Percentiles rank a stretch among this genome's conserved stretches.
Conservation (phyloP, 1,140 invertebrate genomes). For the Macrobrachium nipponense region DNA sequence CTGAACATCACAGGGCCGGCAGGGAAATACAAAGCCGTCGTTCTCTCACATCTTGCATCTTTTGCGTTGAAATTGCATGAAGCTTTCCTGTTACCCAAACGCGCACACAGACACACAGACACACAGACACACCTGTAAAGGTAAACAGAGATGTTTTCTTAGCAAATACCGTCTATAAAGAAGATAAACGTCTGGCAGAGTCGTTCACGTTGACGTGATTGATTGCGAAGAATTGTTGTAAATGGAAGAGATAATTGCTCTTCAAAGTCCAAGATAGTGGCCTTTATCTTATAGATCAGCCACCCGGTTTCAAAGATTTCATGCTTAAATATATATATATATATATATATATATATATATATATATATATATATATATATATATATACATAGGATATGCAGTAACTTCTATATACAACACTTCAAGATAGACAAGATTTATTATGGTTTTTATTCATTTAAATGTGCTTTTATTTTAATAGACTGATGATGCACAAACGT, state of each 20-base stretch:
- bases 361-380: constrained; percentile 20
- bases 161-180: not conserved
- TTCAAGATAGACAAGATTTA: too few relatives aligned
- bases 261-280: too few relatives aligned
- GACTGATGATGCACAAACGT: too few relatives aligned
- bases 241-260: too few relatives aligned
- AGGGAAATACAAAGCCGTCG: not conserved
- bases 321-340: not conserved
- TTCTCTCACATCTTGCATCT: not conserved
- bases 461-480: too few relatives aligned
- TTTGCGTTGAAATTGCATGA: constrained; percentile 12
- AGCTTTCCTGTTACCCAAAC: not conserved
- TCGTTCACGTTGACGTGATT: too few relatives aligned
- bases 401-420: too few relatives aligned
- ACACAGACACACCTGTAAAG: not conserved
- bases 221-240: too few relatives aligned
- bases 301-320: too few relatives aligned
- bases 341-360: constrained; percentile 20
- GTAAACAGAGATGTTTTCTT: too few relatives aligned
- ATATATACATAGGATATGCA: not conserved
- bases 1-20: not conserved
- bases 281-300: too few relatives aligned
- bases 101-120: not conserved
- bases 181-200: not conserved
- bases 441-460: too few relatives aligned